Percentiles rank a stretch among this genome's conserved stretches.
Evolutionary conservation across 2,888 invertebrate genomes (phyloP).

Genomic region (Lasiommata megera): DNA sequence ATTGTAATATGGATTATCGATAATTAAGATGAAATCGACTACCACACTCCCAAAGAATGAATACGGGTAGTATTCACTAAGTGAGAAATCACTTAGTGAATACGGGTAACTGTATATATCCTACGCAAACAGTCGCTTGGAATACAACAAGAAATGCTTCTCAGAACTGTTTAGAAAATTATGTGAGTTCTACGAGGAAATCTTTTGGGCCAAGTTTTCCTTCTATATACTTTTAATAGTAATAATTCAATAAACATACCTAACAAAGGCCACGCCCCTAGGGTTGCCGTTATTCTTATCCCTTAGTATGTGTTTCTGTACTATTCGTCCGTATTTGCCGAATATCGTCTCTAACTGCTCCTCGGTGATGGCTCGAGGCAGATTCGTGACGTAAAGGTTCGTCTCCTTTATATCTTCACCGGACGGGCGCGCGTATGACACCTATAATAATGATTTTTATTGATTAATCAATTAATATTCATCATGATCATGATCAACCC

Average conservation of each 20-base stretch:
- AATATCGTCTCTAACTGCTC: conserved; percentile 92
- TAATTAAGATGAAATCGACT: too few species aligned
- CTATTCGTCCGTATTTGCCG: conserved; percentile 93
- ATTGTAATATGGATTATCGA: too few species aligned
- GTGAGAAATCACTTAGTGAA: too few species aligned
- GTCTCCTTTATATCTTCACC: conserved; percentile 96
- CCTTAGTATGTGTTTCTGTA: conserved; percentile 94
- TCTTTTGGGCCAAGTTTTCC: too few species aligned
- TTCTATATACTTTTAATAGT: background rate
- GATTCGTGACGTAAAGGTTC: conserved; percentile 95
- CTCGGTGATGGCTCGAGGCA: conserved; percentile 92
- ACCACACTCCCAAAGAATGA: too few species aligned
- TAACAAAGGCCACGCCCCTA: conserved; percentile 95
- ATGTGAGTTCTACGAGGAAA: background rate
- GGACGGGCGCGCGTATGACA: conserved; percentile 94
- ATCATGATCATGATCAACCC: too few species aligned
- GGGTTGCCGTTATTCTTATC: conserved; percentile 94
- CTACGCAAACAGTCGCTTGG: too few species aligned
- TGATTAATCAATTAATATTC: too few species aligned
- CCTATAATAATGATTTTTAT: conserved; percentile 60
- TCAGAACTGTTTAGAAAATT: too few species aligned
- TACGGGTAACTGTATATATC: too few species aligned
- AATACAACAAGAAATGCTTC: too few species aligned
- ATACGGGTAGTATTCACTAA: too few species aligned
- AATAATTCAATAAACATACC: conserved; percentile 71